Evolutionary conservation across 2,113 vertebrate genomes (phyloP).

Genomic region (Megaceryle maxima): DNA sequence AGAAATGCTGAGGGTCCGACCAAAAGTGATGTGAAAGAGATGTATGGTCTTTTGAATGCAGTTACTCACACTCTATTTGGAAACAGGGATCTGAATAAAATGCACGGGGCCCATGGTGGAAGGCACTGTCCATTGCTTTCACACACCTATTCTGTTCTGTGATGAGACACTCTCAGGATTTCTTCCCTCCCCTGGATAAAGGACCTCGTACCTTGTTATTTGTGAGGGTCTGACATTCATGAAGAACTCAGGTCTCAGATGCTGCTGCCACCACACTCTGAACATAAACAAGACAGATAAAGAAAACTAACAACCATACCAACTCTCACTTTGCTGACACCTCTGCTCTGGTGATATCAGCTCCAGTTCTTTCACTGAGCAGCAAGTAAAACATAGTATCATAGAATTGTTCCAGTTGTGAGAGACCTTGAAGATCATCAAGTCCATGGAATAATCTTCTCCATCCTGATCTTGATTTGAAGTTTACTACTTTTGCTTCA

Average conservation of each 20-base stretch:
- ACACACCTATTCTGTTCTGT: accelerated
- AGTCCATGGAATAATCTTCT: not conserved
- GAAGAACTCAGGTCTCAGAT: not conserved
- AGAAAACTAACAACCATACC: not conserved
- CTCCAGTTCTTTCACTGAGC: not conserved
- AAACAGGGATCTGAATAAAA: not conserved
- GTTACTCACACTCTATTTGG: not conserved
- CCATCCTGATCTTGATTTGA: not conserved
- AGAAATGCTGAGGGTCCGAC: not conserved
- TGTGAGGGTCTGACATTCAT: not conserved
- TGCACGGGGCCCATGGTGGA: too few relatives aligned
- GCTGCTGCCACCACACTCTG: not conserved
- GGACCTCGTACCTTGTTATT: not conserved
- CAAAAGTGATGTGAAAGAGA: not conserved
- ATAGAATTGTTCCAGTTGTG: not conserved
- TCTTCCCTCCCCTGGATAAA: not conserved
- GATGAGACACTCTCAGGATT: accelerated
- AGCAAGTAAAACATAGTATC: not conserved
- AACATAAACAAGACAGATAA: not conserved
- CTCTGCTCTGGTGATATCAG: not conserved
- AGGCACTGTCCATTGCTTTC: not conserved
- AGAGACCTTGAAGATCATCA: not conserved
- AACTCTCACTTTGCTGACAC: not conserved
- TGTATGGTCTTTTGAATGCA: not conserved
- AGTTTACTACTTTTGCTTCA: not conserved